Percentiles rank a stretch among this genome's conserved stretches.
Evolutionary conservation across 2,888 invertebrate species (phyloP).

Genomic region (Chrysolina americana): DNA sequence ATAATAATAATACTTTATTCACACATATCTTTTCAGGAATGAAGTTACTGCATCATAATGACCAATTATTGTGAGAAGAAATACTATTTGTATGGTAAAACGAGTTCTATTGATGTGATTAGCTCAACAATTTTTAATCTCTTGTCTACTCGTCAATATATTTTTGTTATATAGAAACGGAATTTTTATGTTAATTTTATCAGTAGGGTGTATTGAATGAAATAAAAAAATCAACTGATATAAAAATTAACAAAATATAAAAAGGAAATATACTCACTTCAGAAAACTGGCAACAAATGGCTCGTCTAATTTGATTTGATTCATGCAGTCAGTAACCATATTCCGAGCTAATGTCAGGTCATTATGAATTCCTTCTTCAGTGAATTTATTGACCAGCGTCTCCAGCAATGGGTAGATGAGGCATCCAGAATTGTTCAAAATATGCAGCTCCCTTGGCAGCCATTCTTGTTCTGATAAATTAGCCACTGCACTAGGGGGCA

Average conservation of each 20-base stretch:
- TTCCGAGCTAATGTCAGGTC: conserved; percentile 71
- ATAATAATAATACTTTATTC: too few relatives aligned
- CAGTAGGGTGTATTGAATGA: too few relatives aligned
- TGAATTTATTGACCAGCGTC: conserved; percentile 72
- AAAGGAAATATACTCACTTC: conserved; percentile 69
- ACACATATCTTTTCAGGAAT: too few relatives aligned
- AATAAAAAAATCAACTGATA: background rate
- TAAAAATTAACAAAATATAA: conserved; percentile 9
- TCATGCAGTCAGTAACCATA: conserved; percentile 75
- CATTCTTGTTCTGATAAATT: conserved; percentile 71
- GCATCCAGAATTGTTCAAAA: conserved; percentile 73
- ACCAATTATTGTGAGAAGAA: too few relatives aligned
- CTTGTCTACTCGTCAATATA: too few relatives aligned
- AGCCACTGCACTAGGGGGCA: conserved; percentile 72
- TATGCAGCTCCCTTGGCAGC: conserved; percentile 71
- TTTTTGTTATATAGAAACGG: too few relatives aligned
- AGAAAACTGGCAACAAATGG: conserved; percentile 73
- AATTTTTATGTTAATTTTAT: too few relatives aligned
- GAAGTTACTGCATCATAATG: too few relatives aligned
- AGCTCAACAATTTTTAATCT: too few relatives aligned
- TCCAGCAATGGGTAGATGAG: conserved; percentile 74
- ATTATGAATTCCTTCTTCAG: conserved; percentile 70
- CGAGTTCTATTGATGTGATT: too few relatives aligned
- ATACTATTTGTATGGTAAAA: too few relatives aligned
- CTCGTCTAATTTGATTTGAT: conserved; percentile 74